phyloP scores from a whole-genome alignment of 2,797 vertebrate species.

The Acanthurus lineatus region DNA sequence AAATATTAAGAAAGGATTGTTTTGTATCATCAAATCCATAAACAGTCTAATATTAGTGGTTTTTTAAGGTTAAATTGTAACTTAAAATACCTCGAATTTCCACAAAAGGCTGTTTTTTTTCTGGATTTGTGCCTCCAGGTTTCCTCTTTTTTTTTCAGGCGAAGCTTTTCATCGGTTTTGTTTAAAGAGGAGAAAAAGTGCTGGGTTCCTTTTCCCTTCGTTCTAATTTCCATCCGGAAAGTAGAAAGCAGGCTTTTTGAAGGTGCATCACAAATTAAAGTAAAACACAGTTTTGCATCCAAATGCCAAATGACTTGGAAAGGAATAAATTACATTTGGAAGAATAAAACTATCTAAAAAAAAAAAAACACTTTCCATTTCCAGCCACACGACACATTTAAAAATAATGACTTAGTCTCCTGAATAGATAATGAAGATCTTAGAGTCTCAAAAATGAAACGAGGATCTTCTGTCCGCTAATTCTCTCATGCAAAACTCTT shows the following conservation, averaged over 20 bases:
- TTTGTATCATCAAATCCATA: background rate
- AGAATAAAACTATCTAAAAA: conserved; percentile 30
- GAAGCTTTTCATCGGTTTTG: conserved; percentile 30
- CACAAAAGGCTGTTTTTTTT: background rate
- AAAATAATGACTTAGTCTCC: conserved; percentile 19
- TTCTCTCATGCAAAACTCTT: background rate
- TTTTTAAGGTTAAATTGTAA: background rate
- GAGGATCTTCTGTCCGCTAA: background rate
- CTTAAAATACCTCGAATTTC: background rate
- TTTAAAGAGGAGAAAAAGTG: background rate
- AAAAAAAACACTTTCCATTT: conserved; percentile 13
- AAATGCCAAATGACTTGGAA: conserved; percentile 48
- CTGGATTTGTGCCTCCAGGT: conserved; percentile 14
- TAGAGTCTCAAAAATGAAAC: background rate
- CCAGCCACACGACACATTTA: conserved; percentile 5
- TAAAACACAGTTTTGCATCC: conserved; percentile 37
- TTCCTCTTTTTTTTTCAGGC: background rate
- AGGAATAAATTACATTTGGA: conserved; percentile 42
- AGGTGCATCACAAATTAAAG: conserved; percentile 42
- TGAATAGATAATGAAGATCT: background rate
- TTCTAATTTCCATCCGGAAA: conserved; percentile 38
- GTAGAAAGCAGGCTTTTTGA: conserved; percentile 24
- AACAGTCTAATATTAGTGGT: background rate
- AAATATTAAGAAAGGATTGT: background rate
- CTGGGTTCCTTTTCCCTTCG: conserved; percentile 10